Conservation (phyloP, 1,140 invertebrate genomes). For the Drosophila willistoni region DNA sequence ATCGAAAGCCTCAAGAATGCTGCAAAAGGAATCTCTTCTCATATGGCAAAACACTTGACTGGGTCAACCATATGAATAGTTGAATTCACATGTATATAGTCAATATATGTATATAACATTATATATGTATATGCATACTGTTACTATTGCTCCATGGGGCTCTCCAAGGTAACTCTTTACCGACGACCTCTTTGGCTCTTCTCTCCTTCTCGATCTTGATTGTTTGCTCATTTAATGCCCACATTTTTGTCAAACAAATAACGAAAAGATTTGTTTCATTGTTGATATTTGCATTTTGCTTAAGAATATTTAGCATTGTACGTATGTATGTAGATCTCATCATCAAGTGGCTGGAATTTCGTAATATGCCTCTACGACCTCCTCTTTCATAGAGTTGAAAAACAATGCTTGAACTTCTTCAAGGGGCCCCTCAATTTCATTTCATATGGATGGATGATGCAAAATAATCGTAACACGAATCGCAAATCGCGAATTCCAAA, state of each 20-base stretch:
- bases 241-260: slow-evolving; percentile 77
- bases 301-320: slow-evolving; percentile 27
- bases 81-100: not conserved
- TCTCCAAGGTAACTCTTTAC: slow-evolving; percentile 48
- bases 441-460: slow-evolving; percentile 44
- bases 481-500: slow-evolving; percentile 10
- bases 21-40: slow-evolving; percentile 28
- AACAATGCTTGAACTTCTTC: slow-evolving; percentile 68
- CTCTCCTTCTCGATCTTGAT: not conserved
- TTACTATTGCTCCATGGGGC: slow-evolving; percentile 38
- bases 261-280: slow-evolving; percentile 70
- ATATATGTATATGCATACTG: not conserved
- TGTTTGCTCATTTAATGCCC: slow-evolving; percentile 74
- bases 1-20: slow-evolving; percentile 43
- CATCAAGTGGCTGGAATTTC: slow-evolving; percentile 62
- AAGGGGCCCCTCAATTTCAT: slow-evolving; percentile 31
- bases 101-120: not conserved
- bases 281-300: slow-evolving; percentile 78
- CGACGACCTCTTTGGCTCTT: slow-evolving; percentile 27
- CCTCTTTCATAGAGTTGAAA: slow-evolving; percentile 27
- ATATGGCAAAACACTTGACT: slow-evolving; percentile 73
- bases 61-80: slow-evolving; percentile 63
- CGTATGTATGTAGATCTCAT: slow-evolving; percentile 20
- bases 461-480: slow-evolving; percentile 56
- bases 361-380: slow-evolving; percentile 50